phyloP scores from a whole-genome alignment of 2,797 vertebrate species.

The Heteromormyrus szaboi region DNA sequence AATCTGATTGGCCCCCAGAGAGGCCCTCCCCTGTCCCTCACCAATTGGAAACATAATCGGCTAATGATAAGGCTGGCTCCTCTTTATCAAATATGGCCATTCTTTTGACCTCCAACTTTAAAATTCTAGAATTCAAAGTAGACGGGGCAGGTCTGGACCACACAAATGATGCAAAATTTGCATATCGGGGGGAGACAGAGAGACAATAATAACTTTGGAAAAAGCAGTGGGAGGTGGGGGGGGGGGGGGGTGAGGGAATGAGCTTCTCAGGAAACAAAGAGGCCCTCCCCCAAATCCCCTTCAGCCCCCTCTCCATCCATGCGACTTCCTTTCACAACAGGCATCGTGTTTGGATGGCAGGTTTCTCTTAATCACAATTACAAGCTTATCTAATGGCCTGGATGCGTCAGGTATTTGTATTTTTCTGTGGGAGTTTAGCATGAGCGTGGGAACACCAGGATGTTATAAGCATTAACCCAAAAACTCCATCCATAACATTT shows the following conservation, averaged over 20 bases:
- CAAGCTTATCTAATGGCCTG: background rate
- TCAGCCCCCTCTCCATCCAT: background rate
- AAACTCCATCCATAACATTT: background rate
- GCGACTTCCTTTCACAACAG: background rate
- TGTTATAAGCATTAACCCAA: background rate
- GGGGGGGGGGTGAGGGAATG: background rate
- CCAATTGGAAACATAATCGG: background rate
- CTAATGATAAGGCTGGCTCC: background rate
- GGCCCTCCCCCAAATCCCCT: background rate
- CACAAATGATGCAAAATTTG: background rate
- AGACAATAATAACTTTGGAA: background rate
- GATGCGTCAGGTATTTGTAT: background rate
- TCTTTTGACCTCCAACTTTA: background rate
- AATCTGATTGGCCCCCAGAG: background rate
- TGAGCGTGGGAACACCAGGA: background rate
- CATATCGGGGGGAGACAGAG: background rate
- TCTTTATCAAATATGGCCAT: background rate
- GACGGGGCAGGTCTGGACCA: background rate
- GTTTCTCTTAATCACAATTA: background rate
- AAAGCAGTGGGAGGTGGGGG: background rate
- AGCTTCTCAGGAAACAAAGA: background rate
- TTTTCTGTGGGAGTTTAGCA: background rate
- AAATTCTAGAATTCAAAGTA: background rate
- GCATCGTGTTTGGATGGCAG: background rate
- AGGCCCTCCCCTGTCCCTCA: background rate